Evolutionary conservation across 2,113 vertebrate genomes (phyloP), one percentile per base, ranked within the genome.

Genomic region (Lates calcarifer): DNA sequence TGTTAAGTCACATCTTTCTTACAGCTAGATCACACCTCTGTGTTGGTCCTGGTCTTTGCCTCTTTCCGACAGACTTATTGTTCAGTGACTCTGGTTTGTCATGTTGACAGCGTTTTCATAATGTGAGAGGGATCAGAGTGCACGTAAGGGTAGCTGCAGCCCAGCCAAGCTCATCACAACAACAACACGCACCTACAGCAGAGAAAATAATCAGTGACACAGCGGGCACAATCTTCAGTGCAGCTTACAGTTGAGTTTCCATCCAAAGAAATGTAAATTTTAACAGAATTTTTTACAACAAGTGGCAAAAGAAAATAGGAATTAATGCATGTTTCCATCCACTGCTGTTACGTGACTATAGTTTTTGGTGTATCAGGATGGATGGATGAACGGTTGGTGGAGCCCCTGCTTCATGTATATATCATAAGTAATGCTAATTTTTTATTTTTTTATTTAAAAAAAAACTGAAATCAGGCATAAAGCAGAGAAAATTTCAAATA

Each of bases 71-170:
- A 61, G 60, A 76, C 60, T 26, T 67, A 66, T 81, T 83, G 71
- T 79, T 83, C 43, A 11, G 58, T 2, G 55, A 47, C 60, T 37
- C 35, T 9, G 53, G 47, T 5, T 55, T 22, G 39, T 76, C 1
- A 4, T 57, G 57, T 71, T 70, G 57, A 83, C 84, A 33, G 28
- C 55, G 65, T 78, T 79, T 84, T 87, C 65, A 76, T 66, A 78
- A 73, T 74, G 79, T 60, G 56, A 35, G 68, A 17, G 49, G 24
- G 80, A 56, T 70, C 53, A 56, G 39, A 74, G 39, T 0, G n/a
- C 7, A 45, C 60, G 66, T 64, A 63, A 28, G 77, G 45, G 62
- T 51, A n/a, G 55, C 65, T 10, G 74, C 56, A 64, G 86, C 61
- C 75, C 65, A 55, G 63, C 58, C 62, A 45, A 29, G 72, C 58